A percentile compares a stretch with the other conserved stretches of the same genome.
Evolutionary conservation across 1,140 invertebrate species (phyloP).

Genomic region (Chironomus striatipennis): DNA sequence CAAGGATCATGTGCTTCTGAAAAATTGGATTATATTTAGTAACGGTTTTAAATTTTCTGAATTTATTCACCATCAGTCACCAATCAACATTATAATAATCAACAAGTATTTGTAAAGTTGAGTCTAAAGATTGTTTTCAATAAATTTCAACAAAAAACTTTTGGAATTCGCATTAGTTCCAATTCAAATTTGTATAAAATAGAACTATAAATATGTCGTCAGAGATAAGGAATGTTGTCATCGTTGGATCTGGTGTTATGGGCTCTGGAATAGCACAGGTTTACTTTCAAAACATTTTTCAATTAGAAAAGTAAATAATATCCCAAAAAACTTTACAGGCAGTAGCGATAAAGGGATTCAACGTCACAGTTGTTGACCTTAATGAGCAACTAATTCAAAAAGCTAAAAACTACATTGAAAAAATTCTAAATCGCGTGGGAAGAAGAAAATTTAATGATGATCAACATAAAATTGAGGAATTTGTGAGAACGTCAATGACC

Average conservation of each 20-base stretch:
- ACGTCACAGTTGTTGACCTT: slow-evolving; percentile 67
- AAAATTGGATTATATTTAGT: no score
- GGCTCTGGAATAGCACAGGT: slow-evolving; percentile 83
- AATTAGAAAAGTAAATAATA: background rate
- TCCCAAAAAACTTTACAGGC: slow-evolving; percentile 46
- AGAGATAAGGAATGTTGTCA: slow-evolving; percentile 67
- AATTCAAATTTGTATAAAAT: no score
- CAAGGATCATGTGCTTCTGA: no score
- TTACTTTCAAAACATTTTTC: slow-evolving; percentile 28
- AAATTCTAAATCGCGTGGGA: slow-evolving; percentile 61
- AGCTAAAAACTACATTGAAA: slow-evolving; percentile 55
- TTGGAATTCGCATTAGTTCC: no score
- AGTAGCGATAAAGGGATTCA: slow-evolving; percentile 65
- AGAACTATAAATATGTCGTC: no score
- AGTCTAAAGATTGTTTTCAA: no score
- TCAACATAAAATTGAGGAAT: slow-evolving; percentile 53
- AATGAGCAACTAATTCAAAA: slow-evolving; percentile 60
- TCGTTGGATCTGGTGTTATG: slow-evolving; percentile 82
- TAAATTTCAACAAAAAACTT: no score
- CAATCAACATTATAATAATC: no score
- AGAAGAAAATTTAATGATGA: slow-evolving; percentile 72
- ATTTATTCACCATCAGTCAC: no score
- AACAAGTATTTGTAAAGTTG: no score
- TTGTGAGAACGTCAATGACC: slow-evolving; percentile 51
- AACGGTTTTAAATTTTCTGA: no score